Evolutionary conservation across 1,140 invertebrate species (phyloP), one percentile per base, ranked within the genome.

Genomic region (Hyles euphorbiae): DNA sequence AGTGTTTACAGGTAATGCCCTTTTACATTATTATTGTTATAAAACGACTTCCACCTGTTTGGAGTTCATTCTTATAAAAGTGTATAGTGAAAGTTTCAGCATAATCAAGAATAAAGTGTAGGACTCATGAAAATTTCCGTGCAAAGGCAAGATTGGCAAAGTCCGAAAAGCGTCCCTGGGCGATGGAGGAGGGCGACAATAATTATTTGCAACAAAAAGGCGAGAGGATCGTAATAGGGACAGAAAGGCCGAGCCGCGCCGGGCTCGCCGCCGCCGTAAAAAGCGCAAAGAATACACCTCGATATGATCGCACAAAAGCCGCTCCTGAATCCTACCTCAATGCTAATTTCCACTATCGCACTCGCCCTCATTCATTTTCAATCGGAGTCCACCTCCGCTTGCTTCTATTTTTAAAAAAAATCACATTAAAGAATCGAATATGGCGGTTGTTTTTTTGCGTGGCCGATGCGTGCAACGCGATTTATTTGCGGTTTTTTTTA

Each of bases 341-440:
- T 88, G 86, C 86, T 88, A 88, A 88, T 88, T 88, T 88, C 86
- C 86, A 88, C 86, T 88, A 88, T 88, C 86, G 86, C 78, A 78
- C 70, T 85, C 84, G 80, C 82, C 83, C 86, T 88, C 86, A 87
- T 88, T 88, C 86, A 86, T 87, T 88, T 88, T 86, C 86, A 87
- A 88, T 88, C 83, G 83, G 73, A 88, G 75, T 76, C 83, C 79
- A 74, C 71, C 73, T 79, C 76, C 74, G 77, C 70, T 82, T 81
- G 66, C 76, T 85, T 87, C 78, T 87, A 86, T 87, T 87, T 88
- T 88, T 87, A 85, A 78, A 69, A 86, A 69, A 87, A 86, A 87
- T 81, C 81, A 84, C 83, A 88, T 88, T 87, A 85, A 88, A 86
- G 84, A 87, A 86, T 88, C 86, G 84, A 87, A 87, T 88, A 87